phyloP scores from a whole-genome alignment of 1,140 invertebrate species.

The Macrosteles quadrilineatus region DNA sequence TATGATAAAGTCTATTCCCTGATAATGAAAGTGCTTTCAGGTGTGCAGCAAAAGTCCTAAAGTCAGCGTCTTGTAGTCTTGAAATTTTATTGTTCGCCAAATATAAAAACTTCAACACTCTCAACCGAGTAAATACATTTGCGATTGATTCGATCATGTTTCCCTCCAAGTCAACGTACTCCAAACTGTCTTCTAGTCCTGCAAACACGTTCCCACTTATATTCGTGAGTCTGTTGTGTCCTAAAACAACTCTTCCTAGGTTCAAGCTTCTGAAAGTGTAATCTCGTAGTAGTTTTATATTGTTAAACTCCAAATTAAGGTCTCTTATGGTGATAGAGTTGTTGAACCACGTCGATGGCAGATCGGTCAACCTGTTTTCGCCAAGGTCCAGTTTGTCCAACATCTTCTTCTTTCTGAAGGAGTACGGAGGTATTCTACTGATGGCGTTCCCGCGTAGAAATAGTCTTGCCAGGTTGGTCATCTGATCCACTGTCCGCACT shows the following conservation, averaged over 20 bases:
- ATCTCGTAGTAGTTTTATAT: conserved; percentile 62
- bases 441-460: conserved; percentile 80
- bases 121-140: conserved; percentile 63
- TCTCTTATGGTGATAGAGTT: conserved; percentile 71
- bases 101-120: conserved; percentile 73
- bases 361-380: conserved; percentile 74
- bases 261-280: conserved; percentile 67
- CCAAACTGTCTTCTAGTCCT: conserved; percentile 69
- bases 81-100: conserved; percentile 76
- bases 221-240: conserved; percentile 70
- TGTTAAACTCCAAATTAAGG: conserved; percentile 78
- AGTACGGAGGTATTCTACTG: conserved; percentile 61
- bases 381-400: conserved; percentile 83
- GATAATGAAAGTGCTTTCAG: conserved; percentile 77
- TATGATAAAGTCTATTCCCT: conserved; percentile 71
- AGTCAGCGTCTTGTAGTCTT: conserved; percentile 54
- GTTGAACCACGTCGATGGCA: conserved; percentile 62
- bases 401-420: conserved; percentile 61
- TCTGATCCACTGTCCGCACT: conserved; percentile 41
- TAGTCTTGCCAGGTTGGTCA: conserved; percentile 58
- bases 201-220: conserved; percentile 70
- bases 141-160: conserved; percentile 72
- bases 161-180: conserved; percentile 81
- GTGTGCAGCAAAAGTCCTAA: conserved; percentile 58
- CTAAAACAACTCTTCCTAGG: conserved; percentile 73